Evolutionary conservation across 2,888 invertebrate genomes (phyloP).

Genomic region (Cantharis rufa): DNA sequence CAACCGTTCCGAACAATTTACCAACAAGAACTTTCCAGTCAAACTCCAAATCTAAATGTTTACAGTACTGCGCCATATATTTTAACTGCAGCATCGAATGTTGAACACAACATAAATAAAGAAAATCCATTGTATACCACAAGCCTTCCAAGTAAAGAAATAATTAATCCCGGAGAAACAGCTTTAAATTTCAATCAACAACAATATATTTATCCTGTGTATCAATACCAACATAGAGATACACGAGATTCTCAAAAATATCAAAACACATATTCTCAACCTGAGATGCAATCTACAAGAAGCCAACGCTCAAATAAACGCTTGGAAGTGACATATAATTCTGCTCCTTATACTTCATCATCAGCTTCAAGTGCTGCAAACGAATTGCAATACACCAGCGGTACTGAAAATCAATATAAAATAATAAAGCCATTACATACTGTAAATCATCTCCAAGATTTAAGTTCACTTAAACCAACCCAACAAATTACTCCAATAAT

Average conservation of each 20-base stretch:
- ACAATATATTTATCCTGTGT: neutral
- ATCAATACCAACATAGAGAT: neutral
- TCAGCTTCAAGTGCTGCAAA: neutral
- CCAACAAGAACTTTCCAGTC: neutral
- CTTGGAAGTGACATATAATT: neutral
- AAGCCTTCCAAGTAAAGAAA: neutral
- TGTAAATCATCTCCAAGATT: conserved; percentile 38
- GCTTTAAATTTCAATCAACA: conserved; percentile 22
- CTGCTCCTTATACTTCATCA: neutral
- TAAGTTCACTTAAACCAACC: conserved; percentile 37
- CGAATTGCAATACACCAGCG: neutral
- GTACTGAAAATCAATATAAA: neutral
- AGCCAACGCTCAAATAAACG: neutral
- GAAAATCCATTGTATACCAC: neutral
- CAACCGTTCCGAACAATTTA: neutral
- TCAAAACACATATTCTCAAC: no score
- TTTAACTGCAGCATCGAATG: neutral
- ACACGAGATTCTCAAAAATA: neutral
- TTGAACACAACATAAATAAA: neutral
- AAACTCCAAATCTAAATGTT: neutral
- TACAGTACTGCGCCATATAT: neutral
- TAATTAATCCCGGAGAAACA: conserved; percentile 45
- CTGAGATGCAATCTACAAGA: neutral
- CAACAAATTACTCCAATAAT: conserved; percentile 43
- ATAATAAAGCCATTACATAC: neutral